These are phyloP conservation scores for Mus musculus DNA, from an alignment of 2,113 vertebrate genomes.

Conservation along the genomic window GRCm39 chr13:99888501-99889000, in stretches of 20 bases:
- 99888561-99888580: not conserved
- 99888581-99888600: not conserved
- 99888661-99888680: not conserved
- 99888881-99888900: not conserved
- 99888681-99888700: not conserved
- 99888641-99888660: constrained; percentile 37
- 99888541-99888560: accelerated
- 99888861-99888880: not conserved
- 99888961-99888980: too few species aligned
- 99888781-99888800: accelerated
- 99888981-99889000: too few species aligned
- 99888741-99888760: not conserved
- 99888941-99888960: too few species aligned
- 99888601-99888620: not conserved
- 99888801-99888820: not conserved
- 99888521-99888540: not conserved
- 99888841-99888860: too few species aligned
- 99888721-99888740: not conserved
- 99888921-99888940: not conserved
- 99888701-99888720: not conserved
- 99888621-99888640: not conserved
- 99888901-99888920: not conserved
- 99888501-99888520: too few species aligned
- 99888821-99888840: not conserved
- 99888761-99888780: accelerated